Evolutionary conservation across 1,140 invertebrate species (phyloP).

Genomic region (Zaprionus africanus): DNA sequence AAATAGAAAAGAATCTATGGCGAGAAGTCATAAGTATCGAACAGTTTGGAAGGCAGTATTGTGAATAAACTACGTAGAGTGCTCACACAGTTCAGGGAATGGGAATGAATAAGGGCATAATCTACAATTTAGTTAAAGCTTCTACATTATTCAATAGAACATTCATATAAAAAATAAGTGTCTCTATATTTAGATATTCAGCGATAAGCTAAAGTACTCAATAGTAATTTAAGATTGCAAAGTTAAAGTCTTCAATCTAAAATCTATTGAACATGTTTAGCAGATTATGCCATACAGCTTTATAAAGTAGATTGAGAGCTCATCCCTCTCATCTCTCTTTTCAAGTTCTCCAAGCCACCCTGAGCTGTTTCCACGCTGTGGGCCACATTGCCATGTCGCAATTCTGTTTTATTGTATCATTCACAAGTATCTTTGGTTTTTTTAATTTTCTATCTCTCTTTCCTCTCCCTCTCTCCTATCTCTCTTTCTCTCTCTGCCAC

Average conservation of each 20-base stretch:
- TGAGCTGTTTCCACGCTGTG: background rate
- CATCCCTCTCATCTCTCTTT: background rate
- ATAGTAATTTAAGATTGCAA: background rate
- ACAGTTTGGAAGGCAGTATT: background rate
- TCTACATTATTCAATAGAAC: too few relatives aligned
- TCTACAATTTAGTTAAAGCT: background rate
- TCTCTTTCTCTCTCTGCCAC: too few relatives aligned
- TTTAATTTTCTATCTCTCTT: background rate
- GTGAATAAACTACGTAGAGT: background rate
- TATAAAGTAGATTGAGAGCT: background rate
- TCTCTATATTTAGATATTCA: background rate
- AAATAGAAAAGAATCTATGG: slow-evolving; percentile 33
- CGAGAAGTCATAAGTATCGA: slow-evolving; percentile 10
- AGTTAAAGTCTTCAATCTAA: background rate
- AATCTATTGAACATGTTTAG: background rate
- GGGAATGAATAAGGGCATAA: background rate
- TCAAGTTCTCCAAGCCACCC: background rate
- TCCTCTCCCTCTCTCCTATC: background rate
- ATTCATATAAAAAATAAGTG: too few relatives aligned
- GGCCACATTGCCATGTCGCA: slow-evolving; percentile 19
- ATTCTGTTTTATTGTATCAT: slow-evolving; percentile 29
- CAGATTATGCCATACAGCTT: background rate
- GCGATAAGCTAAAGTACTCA: background rate
- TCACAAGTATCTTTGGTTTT: background rate
- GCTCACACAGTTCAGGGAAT: background rate